Evolutionary conservation across 2,888 invertebrate genomes (phyloP).

Genomic region (Agrochola circellaris): DNA sequence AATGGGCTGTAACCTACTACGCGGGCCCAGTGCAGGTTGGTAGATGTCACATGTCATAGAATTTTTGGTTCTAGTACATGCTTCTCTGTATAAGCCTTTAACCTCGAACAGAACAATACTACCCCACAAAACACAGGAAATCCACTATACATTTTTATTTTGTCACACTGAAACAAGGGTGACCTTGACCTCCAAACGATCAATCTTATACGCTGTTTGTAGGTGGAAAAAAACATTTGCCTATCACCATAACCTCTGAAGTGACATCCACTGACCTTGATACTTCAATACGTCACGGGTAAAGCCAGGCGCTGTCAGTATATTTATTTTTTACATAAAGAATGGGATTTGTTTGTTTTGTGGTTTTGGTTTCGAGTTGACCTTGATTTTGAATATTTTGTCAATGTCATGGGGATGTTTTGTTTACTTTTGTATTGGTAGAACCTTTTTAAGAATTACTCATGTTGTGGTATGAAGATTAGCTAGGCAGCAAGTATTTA

Average conservation of each 20-base stretch:
- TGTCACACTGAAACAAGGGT: not conserved
- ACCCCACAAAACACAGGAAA: conserved; percentile 26
- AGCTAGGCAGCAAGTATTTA: not conserved
- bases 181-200: conserved; percentile 38
- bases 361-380: not conserved
- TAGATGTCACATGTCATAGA: too few relatives aligned
- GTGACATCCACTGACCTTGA: conserved; percentile 40
- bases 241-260: conserved; percentile 21
- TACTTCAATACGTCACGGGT: conserved; percentile 33
- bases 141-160: conserved; percentile 33
- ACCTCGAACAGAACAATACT: not conserved
- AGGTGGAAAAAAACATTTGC: conserved; percentile 16
- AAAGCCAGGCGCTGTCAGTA: not conserved
- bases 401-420: not conserved
- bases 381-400: conserved; percentile 19
- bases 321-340: conserved; percentile 11
- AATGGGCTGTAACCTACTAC: too few relatives aligned
- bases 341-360: conserved; percentile 13
- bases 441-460: not conserved
- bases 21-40: too few relatives aligned
- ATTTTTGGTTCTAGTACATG: too few relatives aligned
- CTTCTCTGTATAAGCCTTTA: too few relatives aligned
- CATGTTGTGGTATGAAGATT: not conserved
- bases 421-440: not conserved
- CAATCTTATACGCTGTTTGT: conserved; percentile 39